Conservation (phyloP, 2,113 vertebrate species). For the Serinus canaria region DNA sequence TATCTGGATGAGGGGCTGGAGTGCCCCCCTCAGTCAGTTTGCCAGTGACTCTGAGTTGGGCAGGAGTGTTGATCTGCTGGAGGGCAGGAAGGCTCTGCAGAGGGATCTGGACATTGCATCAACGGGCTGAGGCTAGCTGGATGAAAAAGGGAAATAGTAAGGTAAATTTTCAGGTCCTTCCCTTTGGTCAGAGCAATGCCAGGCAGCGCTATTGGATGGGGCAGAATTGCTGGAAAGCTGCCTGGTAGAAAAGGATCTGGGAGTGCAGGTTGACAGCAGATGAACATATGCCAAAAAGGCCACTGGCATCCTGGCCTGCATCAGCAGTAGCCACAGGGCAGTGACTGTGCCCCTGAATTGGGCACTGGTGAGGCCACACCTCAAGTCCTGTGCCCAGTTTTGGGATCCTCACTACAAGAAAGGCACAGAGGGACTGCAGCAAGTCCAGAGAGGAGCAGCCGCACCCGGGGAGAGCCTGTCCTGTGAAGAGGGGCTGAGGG, state of each 20-base stretch:
- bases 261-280: fast-evolving
- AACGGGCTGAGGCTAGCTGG: not conserved
- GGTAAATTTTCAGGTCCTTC: not conserved
- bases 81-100: not conserved
- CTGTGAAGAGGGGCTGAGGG: not conserved
- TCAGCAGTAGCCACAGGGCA: not conserved
- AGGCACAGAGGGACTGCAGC: not conserved
- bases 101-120: no score
- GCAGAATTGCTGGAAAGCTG: not conserved
- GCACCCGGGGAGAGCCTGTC: not conserved
- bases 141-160: not conserved
- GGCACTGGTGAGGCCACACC: not conserved
- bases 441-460: fast-evolving
- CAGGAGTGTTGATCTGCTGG: not conserved
- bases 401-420: no score
- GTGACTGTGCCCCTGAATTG: fast-evolving
- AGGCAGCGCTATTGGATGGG: not conserved
- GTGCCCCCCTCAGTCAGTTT: not conserved
- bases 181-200: not conserved
- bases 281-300: not conserved
- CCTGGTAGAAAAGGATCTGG: not conserved
- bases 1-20: not conserved
- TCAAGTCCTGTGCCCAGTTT: fast-evolving
- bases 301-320: not conserved
- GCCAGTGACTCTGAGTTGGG: no score